These are phyloP conservation scores for Drosophila multiciliata DNA, from an alignment of 2,888 invertebrate species.

Conservation along the genomic window DNA sequence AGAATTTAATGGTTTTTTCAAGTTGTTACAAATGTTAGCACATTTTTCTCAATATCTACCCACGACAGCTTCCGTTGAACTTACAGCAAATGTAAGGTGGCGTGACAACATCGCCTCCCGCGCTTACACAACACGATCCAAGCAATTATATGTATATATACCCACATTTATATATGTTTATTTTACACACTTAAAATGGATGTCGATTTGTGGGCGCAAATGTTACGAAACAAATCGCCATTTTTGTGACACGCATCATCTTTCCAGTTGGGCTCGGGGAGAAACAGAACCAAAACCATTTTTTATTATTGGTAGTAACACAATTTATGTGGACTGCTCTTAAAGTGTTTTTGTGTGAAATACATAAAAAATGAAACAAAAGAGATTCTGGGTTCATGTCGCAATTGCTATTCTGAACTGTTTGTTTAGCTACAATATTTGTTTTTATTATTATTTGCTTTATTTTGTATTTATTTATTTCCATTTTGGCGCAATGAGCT, in stretches of 20 bases:
- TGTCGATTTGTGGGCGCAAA: constrained; percentile 43
- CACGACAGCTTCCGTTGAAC: constrained; percentile 5
- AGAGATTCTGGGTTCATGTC: constrained; percentile 61
- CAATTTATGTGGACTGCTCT: constrained; percentile 22
- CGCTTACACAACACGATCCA: constrained; percentile 50
- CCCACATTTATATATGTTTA: constrained; percentile 13
- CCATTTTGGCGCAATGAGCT: constrained; percentile 64
- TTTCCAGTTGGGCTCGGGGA: constrained; percentile 1
- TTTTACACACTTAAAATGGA: constrained; percentile 21
- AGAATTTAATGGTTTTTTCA: background rate
- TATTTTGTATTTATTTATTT: constrained; percentile 45
- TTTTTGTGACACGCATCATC: constrained; percentile 33
- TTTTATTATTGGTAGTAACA: constrained; percentile 25
- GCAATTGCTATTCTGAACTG: constrained; percentile 30
- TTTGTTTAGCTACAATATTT: constrained; percentile 58
- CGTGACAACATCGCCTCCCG: constrained; percentile 30
- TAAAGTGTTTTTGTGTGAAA: constrained; percentile 5
- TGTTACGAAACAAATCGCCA: constrained; percentile 42
- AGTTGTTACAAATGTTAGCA: background rate
- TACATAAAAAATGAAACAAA: constrained; percentile 3
- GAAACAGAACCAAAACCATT: background rate
- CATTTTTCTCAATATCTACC: background rate
- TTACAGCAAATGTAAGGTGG: constrained; percentile 17
- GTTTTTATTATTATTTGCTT: constrained; percentile 43
- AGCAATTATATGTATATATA: constrained; percentile 19